These are phyloP conservation scores for Galemys pyrenaicus DNA, from an alignment of 2,113 vertebrate genomes.

Conservation along the genomic window DNA sequence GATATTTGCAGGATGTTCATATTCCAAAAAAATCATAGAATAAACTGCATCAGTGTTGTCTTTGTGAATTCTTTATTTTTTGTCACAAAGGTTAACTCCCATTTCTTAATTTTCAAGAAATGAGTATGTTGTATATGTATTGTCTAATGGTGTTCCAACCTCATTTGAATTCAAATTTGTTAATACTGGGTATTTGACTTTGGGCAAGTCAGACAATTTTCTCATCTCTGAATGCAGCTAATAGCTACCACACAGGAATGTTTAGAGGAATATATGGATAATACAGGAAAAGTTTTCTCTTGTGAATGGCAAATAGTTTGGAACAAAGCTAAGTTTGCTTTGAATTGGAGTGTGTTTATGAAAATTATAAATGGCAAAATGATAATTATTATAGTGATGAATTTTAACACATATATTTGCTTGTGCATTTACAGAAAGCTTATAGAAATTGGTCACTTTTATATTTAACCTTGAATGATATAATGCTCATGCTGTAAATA, in stretches of 20 bases:
- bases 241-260: neutral
- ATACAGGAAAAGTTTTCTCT: neutral
- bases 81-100: neutral
- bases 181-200: constrained; percentile 63
- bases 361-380: neutral
- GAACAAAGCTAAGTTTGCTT: neutral
- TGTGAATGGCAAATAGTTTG: neutral
- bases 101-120: constrained; percentile 65
- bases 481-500: neutral
- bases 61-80: constrained; percentile 32
- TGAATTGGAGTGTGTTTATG: neutral
- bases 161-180: constrained; percentile 62
- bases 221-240: constrained; percentile 30
- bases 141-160: neutral
- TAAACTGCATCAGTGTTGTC: neutral
- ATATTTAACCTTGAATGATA: neutral
- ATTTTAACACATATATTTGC: neutral
- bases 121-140: constrained; percentile 30
- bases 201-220: constrained; percentile 49
- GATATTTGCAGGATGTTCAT: neutral
- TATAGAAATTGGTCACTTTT: neutral
- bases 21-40: neutral
- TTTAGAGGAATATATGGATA: neutral
- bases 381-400: neutral
- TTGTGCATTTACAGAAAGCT: neutral